These are phyloP conservation scores for Cydia strobilella DNA, from an alignment of 1,140 invertebrate species.

Conservation along the genomic window DNA sequence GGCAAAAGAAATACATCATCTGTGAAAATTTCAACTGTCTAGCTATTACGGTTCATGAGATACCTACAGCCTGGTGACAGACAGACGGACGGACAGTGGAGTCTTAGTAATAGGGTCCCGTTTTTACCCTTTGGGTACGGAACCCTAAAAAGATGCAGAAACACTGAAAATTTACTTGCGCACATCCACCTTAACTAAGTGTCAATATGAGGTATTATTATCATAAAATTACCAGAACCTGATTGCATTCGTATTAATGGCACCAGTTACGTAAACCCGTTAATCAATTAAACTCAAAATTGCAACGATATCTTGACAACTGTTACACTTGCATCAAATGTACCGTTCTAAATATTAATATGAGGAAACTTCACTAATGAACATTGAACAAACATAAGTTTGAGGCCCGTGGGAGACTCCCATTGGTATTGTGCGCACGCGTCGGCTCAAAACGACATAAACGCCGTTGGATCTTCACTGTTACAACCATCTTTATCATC, in stretches of 20 bases:
- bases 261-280: neutral
- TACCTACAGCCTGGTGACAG: no score
- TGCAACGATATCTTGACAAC: constrained; percentile 25
- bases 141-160: no score
- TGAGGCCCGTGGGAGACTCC: constrained; percentile 54
- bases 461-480: neutral
- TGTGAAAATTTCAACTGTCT: no score
- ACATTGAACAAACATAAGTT: constrained; percentile 52
- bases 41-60: no score
- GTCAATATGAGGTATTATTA: neutral
- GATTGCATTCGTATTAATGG: neutral
- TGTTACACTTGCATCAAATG: constrained; percentile 43
- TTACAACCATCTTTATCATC: neutral
- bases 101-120: no score
- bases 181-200: neutral
- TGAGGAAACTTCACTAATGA: constrained; percentile 64
- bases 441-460: neutral
- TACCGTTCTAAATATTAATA: constrained; percentile 76
- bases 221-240: neutral
- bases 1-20: no score
- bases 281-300: constrained; percentile 10
- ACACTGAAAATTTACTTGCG: no score
- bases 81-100: no score
- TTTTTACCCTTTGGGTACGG: no score
- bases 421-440: constrained; percentile 47